phyloP scores from a whole-genome alignment of 2,797 vertebrate species.

The Platalea minor region DNA sequence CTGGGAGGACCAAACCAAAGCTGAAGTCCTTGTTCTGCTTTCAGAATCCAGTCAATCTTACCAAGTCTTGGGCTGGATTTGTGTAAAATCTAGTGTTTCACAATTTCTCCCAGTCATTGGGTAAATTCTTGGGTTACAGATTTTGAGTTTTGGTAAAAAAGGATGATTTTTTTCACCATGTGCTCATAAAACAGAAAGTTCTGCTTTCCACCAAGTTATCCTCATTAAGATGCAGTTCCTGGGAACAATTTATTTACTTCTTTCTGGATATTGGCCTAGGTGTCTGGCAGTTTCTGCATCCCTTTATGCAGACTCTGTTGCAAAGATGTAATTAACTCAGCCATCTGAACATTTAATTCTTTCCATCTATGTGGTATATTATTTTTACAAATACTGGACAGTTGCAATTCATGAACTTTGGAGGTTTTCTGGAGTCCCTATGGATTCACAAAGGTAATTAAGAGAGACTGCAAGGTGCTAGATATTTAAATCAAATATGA shows the following conservation, averaged over 20 bases:
- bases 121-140: background rate
- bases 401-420: background rate
- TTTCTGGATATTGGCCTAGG: background rate
- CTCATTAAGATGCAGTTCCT: background rate
- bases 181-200: background rate
- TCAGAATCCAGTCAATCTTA: background rate
- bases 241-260: background rate
- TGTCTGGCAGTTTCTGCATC: background rate
- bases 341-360: background rate
- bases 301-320: background rate
- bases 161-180: background rate
- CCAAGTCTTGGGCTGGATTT: background rate
- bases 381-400: background rate
- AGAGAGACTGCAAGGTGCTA: background rate
- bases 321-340: background rate
- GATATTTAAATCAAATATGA: background rate
- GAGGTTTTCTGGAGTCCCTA: background rate
- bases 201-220: background rate
- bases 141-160: background rate
- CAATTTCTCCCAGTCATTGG: background rate
- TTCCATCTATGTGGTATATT: background rate
- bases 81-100: background rate
- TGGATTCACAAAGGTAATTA: background rate
- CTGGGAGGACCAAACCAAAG: background rate
- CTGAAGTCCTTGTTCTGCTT: background rate